Percentiles rank a stretch among this genome's conserved stretches.
Evolutionary conservation across 2,888 invertebrate species (phyloP).

Genomic region (Tetranychus truncatus): DNA sequence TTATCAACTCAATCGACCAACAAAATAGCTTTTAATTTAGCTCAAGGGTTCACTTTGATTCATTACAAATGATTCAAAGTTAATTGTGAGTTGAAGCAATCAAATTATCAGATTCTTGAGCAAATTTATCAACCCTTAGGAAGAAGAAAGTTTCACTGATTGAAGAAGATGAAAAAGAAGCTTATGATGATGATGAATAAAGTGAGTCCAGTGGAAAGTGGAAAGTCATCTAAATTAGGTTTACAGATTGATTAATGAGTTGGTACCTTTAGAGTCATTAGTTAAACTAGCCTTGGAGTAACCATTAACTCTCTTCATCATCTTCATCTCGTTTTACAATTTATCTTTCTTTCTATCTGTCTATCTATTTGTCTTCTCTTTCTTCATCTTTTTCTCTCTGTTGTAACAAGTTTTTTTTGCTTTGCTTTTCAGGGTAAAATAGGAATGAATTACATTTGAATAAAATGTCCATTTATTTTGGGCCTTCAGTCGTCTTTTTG

Average conservation of each 20-base stretch:
- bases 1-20: too few species aligned
- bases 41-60: too few species aligned
- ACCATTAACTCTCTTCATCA: background rate
- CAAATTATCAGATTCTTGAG: too few species aligned
- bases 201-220: background rate
- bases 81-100: too few species aligned
- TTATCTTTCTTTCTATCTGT: background rate
- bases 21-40: too few species aligned
- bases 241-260: constrained; percentile 1
- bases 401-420: background rate
- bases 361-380: background rate
- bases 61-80: too few species aligned
- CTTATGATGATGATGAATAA: background rate
- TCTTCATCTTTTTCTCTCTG: background rate
- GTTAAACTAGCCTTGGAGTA: background rate
- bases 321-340: background rate
- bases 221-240: background rate
- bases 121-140: too few species aligned
- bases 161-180: background rate
- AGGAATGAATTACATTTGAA: background rate
- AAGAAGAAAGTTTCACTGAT: background rate
- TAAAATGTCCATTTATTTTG: background rate
- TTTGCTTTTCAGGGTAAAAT: too few species aligned
- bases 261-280: background rate
- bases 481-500: background rate